Base-by-base conservation (phyloP, 2,888 invertebrate species). In the Ornithoptera priamus region DNA sequence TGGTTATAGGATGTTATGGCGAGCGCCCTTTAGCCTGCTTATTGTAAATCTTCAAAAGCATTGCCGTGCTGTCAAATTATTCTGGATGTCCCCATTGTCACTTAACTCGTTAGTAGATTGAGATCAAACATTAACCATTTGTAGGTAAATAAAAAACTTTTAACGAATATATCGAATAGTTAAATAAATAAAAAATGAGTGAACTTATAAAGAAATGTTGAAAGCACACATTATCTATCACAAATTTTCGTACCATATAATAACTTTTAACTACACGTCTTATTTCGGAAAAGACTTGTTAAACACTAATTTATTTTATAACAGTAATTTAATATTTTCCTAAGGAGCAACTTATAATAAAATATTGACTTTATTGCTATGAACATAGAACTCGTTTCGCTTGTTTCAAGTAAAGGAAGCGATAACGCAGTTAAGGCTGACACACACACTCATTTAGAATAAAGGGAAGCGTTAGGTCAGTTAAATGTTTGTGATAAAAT, bases 341-440 rank as follows among this genome's bases (percentile, higher is more conserved):
- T 68, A 70, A 59, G 57, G 62, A 20, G 8, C 4, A 22, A 12
- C 15, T 15, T 7, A 3, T 65, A 42, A 63, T 71, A 53, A 68
- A 75, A 62, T 46, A 71, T 70, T 58, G 36, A 60, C 67, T 75
- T 73, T 70, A 75, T 73, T 69, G 2, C 10, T 8, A 61, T 65
- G 5, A 1, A 12, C 5, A 63, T 72, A 75, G 36, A 62, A 68
- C 65, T 62, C 36, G 69, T 71, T 6, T 3, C 50, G 24, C 58
- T 30, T 36, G 50, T 20, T 57, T 30, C 53, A 57, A 59, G 66
- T 36, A 75, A 80, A 80, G 83, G 83, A 83, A 74, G 77, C 7
- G 84, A 84, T 83, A 84, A 74, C 69, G 72, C 73, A 77, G 77
- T 79, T 82, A 78, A 69, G 69, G 69, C 74, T 79, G 80, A 82